These are phyloP conservation scores for Drosophila formosana DNA, from an alignment of 2,888 invertebrate genomes.

Conservation along the genomic window DNA sequence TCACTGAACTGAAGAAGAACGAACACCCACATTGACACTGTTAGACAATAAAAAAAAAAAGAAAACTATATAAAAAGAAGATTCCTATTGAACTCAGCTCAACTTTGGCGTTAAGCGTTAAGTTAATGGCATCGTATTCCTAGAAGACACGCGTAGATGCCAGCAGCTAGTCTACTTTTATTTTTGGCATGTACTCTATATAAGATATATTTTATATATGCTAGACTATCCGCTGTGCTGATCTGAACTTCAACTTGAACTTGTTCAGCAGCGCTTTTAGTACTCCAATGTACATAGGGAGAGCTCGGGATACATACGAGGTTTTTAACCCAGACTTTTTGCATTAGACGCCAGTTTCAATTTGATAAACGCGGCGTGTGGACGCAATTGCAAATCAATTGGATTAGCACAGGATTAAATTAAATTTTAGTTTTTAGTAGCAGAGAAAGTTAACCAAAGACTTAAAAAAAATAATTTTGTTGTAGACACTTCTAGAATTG, in stretches of 20 bases:
- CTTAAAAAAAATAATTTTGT: too few relatives aligned
- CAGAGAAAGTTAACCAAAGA: too few relatives aligned
- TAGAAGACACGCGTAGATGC: constrained; percentile 32
- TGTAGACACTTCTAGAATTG: too few relatives aligned
- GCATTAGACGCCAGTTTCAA: constrained; percentile 23
- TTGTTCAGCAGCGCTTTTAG: constrained; percentile 19
- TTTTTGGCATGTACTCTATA: constrained; percentile 1
- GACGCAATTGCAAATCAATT: constrained; percentile 10
- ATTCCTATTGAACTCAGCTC: constrained; percentile 41
- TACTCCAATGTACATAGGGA: constrained; percentile 1
- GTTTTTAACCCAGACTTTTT: constrained; percentile 39
- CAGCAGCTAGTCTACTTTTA: constrained; percentile 18
- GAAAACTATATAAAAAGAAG: not conserved
- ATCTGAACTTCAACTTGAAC: constrained; percentile 50
- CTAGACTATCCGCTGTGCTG: not conserved
- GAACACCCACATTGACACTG: constrained; percentile 47
- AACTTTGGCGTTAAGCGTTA: constrained; percentile 34
- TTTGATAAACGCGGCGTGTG: constrained; percentile 13
- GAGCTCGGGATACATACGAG: constrained; percentile 4
- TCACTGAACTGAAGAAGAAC: constrained; percentile 49
- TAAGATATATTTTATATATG: not conserved
- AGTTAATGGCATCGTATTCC: constrained; percentile 48
- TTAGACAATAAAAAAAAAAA: not conserved
- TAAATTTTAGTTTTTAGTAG: too few relatives aligned
- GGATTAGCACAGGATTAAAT: not conserved